Evolutionary conservation across 2,113 vertebrate species (phyloP), one percentile per base, ranked within the genome.

Genomic region (Campylomormyrus tamandua): DNA sequence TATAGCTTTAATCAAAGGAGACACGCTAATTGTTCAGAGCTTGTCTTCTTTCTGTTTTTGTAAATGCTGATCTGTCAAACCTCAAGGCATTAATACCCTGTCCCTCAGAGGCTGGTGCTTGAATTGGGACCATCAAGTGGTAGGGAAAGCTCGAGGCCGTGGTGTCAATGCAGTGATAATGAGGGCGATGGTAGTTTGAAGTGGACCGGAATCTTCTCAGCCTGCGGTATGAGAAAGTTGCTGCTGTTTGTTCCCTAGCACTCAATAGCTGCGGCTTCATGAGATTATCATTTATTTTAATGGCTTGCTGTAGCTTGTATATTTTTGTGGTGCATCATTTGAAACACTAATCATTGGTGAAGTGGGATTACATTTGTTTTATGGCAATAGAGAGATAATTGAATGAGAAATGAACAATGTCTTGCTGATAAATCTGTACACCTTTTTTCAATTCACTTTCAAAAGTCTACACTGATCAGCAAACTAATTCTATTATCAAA

Each of bases 41-140:
- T 88, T 48, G 45, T 21, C 10, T 24, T 27, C 42, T 48, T 88
- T 70, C 31, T 70, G 24, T 77, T 49, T 49, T 49, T 77, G 62
- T 74, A 88, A 49, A 50, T 88, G n/a, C 62, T 80, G 35, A 49
- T 49, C 13, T 88, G 56, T 88, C 45, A n/a, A 52, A 50, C 27
- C 27, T 83, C 49, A 58, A 58, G 35, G 46, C 52, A 90, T 87
- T 90, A 87, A 70, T 21, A 17, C 85, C 85, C 74, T 87, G 62
- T 77, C 86, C n/a, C 53, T 74, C 49, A 52, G 49, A 42, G 58
- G 66, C 84, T 90, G 52, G 35, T 52, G 87, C 13, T 80, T 24
- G 31, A 87, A 52, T 31, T 46, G 24, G 27, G 58, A 77, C 62
- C 85, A 56, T 49, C 85, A 46, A 70, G 77, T 74, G 83, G 62